Conservation (phyloP, 2,888 invertebrate genomes). For the Strigamia maritima region DNA sequence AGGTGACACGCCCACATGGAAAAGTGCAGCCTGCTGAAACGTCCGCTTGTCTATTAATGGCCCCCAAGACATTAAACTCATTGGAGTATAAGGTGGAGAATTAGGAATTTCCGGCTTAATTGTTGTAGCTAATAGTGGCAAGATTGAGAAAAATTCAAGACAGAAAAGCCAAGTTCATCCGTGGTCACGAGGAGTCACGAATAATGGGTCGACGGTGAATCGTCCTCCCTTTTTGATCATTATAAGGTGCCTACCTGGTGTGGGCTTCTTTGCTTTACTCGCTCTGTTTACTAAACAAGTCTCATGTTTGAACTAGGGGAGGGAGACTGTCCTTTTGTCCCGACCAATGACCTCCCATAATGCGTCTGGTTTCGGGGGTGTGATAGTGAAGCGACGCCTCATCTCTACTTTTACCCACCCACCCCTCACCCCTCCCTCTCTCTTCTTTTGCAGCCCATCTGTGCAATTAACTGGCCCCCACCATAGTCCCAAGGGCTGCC, state of each 20-base stretch:
- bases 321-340: constrained; percentile 7
- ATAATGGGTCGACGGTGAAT: not conserved
- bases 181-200: constrained; percentile 3
- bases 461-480: constrained; percentile 37
- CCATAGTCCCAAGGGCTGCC: constrained; percentile 26
- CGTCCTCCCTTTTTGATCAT: constrained; percentile 8
- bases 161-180: not conserved
- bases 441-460: constrained; percentile 13
- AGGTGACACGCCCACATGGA: not conserved
- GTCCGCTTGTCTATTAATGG: not conserved
- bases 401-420: constrained; percentile 13
- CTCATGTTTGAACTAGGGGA: constrained; percentile 10
- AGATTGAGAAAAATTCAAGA: not conserved
- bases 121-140: not conserved
- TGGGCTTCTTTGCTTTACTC: not conserved
- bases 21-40: constrained; percentile 15
- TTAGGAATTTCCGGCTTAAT: constrained; percentile 15
- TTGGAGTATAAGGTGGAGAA: constrained; percentile 15
- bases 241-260: not conserved
- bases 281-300: constrained; percentile 15
- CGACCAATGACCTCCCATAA: constrained; percentile 15
- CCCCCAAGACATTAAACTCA: constrained; percentile 15
- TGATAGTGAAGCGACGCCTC: constrained; percentile 28
- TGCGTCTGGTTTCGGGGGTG: constrained; percentile 15
- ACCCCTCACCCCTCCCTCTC: constrained; percentile 1